These are phyloP conservation scores for Eptesicus fuscus DNA, from an alignment of 2,113 vertebrate species.

Conservation along the genomic window DNA sequence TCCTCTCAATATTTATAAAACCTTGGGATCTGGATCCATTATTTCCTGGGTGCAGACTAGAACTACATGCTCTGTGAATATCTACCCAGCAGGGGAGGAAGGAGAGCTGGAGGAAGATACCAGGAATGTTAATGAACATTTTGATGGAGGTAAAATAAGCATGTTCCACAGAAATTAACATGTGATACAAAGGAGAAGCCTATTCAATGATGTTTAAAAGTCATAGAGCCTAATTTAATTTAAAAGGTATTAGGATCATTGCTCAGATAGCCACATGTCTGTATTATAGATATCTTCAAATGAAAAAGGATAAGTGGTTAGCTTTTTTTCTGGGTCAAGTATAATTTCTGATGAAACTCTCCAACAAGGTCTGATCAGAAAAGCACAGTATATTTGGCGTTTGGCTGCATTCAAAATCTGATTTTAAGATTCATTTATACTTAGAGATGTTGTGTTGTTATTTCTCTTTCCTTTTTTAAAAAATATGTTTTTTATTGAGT, in stretches of 20 bases:
- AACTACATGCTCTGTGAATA: not conserved
- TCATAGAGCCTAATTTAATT: slow-evolving; percentile 36
- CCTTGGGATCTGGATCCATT: not conserved
- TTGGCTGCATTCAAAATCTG: slow-evolving; percentile 27
- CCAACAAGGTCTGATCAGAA: not conserved
- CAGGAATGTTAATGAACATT: not conserved
- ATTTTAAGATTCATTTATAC: slow-evolving; percentile 34
- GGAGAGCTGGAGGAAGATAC: not conserved
- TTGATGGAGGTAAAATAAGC: not conserved
- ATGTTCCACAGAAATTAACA: not conserved
- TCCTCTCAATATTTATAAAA: not conserved
- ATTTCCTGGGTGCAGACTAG: not conserved
- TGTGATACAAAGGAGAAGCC: not conserved
- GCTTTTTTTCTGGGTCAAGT: slow-evolving; percentile 39
- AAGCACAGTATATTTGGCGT: not conserved
- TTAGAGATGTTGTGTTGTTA: slow-evolving; percentile 7
- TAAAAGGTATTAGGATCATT: slow-evolving; percentile 48
- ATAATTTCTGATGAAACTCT: slow-evolving; percentile 21
- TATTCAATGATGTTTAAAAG: slow-evolving; percentile 7
- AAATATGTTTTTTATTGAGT: too few relatives aligned
- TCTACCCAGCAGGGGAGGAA: not conserved
- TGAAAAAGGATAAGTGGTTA: slow-evolving; percentile 18
- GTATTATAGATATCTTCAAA: not conserved
- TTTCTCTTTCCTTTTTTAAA: not conserved
- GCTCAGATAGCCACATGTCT: not conserved